Base-by-base conservation (phyloP, 2,113 vertebrate genomes). In the Nyctibius bracteatus region DNA sequence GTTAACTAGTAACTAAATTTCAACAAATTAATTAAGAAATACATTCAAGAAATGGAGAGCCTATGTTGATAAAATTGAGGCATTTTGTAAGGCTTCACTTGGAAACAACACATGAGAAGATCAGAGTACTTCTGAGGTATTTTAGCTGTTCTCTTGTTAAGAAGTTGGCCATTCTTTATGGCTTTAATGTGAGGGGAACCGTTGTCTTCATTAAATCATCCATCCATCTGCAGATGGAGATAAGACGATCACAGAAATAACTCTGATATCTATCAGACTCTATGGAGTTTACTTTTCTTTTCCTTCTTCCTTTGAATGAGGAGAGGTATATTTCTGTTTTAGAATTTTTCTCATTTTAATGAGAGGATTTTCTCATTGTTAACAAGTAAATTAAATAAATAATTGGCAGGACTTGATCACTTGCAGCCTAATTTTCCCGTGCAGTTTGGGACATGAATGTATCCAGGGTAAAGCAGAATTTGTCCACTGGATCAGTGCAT, bases 241-340 rank as follows among this genome's bases (percentile, higher is more conserved):
- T 92, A 96, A 96, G 90, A 93, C 79, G 83, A 95, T 94, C 84
- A 89, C 57, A 83, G 86, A 86, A 94, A 72, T 72, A 88, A 82
- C 82, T 96, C 44, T 35, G 82, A 59, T 95, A 92, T 84, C 67
- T 94, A n/a, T 86, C 65, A 92, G 54, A 77, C 59, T 82, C 49
- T 46, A 3, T 21, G 52, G 41, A 33, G 24, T 88, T 96, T 87
- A 65, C 35, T 47, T 70, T 74, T 68, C 37, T n/a, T 19, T 23
- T 14, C 16, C 8, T 66, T 62, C 9, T 59, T 61, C 59, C n/a
- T 77, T 80, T 83, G 44, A 49, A 62, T 49, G 25, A 14, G 16
- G 25, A 83, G 59, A 83, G 46, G 80, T 86, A 37, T 81, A 43
- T 43, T 91, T 93, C 55, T 92, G 43, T 47, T 63, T 30, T n/a